Evolutionary conservation across 2,888 invertebrate genomes (phyloP), one percentile per base, ranked within the genome.

Genomic region (Anthophora plumipes): DNA sequence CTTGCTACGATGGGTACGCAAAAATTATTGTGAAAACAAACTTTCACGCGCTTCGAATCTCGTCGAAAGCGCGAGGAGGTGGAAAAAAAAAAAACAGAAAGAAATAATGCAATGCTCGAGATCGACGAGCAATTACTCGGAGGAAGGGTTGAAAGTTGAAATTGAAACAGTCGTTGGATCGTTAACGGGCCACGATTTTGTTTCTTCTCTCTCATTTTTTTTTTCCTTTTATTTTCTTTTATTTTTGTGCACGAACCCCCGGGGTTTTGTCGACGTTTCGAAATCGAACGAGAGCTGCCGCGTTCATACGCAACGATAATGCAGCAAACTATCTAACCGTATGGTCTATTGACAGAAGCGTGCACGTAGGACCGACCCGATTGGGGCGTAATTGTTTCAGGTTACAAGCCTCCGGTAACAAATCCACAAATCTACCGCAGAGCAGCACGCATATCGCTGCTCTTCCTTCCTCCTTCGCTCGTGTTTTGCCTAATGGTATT

Each of bases 381-480:
- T 80, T 64, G 66, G 22, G n/a, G 48, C 59, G 55, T 70, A 63
- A 76, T 75, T 82, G 82, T 82, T 82, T 71, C 82, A 63, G 48
- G 71, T 82, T 82, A 72, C 81, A 69, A 63, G 48, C 39, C 39
- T 52, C 61, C 63, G 64, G 52, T 54, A 73, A 73, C 59, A 57
- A 81, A 81, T 80, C 81, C 82, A 48, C 80, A 70, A 80, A 80
- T 80, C 50, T 43, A 73, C 69, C 80, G 55, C 82, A 69, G 57
- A 81, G 63, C 67, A 61, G 14, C 67, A 67, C 55, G 63, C 48
- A 31, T 61, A 43, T 14, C 22, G 31, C 37, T 6, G 50, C 55
- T 31, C 52, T 71, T 71, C 66, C 31, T 31, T 31, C 79, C 71
- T 43, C 22, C 39, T 71, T 43, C 43, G 61, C 66, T 67, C 61